These are phyloP conservation scores for Lacerta viridis DNA, from an alignment of 2,797 vertebrate genomes.

Conservation along the genomic window DNA sequence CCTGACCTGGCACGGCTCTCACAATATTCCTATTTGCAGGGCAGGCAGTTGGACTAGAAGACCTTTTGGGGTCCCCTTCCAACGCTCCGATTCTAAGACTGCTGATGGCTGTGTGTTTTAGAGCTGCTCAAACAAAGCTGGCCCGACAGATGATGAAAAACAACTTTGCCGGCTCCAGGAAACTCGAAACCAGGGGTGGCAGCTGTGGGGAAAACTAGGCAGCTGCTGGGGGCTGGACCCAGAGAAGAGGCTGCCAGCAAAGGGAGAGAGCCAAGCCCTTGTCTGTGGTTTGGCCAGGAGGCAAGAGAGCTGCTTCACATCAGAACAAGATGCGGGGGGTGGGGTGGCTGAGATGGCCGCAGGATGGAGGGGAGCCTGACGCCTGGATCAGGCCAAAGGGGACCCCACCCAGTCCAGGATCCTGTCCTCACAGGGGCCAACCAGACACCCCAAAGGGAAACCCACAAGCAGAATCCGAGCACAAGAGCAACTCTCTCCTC, in stretches of 20 bases:
- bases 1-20: no score
- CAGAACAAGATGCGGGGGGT: no score
- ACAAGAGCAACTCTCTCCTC: no score
- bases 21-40: no score
- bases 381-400: background rate
- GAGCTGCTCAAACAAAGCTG: background rate
- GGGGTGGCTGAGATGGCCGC: no score
- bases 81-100: background rate
- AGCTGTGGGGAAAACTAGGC: background rate
- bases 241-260: background rate
- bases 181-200: background rate
- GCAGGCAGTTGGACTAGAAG: no score
- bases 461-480: background rate
- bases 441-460: no score
- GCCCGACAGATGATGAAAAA: no score
- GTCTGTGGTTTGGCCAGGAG: no score
- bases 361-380: no score
- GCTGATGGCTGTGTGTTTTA: background rate
- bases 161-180: background rate
- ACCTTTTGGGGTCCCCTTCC: background rate
- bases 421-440: no score
- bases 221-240: background rate
- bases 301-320: no score
- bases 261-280: background rate
- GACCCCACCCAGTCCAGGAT: background rate